A percentile compares a stretch with the other conserved stretches of the same genome.
These are phyloP conservation scores for Notospermus geniculatus DNA, from an alignment of 1,140 invertebrate genomes.

Conservation along the genomic window DNA sequence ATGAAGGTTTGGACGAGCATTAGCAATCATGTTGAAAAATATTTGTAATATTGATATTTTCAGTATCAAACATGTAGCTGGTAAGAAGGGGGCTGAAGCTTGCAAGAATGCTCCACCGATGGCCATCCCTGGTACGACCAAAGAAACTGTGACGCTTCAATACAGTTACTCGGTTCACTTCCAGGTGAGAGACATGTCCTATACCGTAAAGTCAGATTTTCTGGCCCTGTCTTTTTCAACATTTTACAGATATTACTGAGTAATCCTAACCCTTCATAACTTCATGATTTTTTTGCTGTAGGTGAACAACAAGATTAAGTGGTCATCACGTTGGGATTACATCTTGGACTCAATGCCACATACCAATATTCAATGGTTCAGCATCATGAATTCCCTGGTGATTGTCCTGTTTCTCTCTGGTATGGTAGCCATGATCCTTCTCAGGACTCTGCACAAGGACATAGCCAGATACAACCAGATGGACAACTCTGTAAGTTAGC, in stretches of 20 bases:
- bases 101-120: constrained; percentile 61
- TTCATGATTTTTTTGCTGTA: constrained; percentile 49
- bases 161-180: constrained; percentile 90
- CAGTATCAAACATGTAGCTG: constrained; percentile 51
- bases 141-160: constrained; percentile 64
- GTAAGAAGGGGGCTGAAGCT: constrained; percentile 10
- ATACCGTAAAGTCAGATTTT: too few species aligned
- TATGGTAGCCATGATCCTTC: constrained; percentile 99
- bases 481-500: constrained; percentile 58
- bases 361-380: constrained; percentile 99
- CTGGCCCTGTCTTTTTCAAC: too few species aligned
- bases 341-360: constrained; percentile 97
- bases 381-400: constrained; percentile 63
- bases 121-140: constrained; percentile 65
- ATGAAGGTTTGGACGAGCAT: too few species aligned
- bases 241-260: too few species aligned
- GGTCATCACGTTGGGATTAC: constrained; percentile 99
- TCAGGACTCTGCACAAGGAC: constrained; percentile 96
- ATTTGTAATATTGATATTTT: constrained; percentile 18
- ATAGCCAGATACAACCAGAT: constrained; percentile 97
- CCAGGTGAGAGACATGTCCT: constrained; percentile 64
- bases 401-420: constrained; percentile 76
- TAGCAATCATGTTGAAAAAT: too few species aligned
- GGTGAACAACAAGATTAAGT: constrained; percentile 84
- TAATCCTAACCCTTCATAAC: constrained; percentile 4